phyloP scores from a whole-genome alignment of 2,797 vertebrate genomes.

The Gambusia yucatana region DNA sequence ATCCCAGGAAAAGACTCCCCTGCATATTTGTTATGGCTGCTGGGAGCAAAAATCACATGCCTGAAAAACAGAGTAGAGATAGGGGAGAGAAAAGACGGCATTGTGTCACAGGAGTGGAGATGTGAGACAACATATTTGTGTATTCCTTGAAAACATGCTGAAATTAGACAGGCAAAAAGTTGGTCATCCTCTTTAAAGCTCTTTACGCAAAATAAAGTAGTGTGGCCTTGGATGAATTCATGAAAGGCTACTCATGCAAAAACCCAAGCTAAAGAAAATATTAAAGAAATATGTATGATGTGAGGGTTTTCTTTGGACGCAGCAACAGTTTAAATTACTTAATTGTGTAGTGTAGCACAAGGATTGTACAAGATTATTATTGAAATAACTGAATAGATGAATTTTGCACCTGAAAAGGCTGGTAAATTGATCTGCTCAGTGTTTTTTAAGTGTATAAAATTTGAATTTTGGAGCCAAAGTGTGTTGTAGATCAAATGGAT shows the following conservation, averaged over 20 bases:
- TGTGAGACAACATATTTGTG: neutral
- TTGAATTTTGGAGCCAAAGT: neutral
- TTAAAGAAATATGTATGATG: neutral
- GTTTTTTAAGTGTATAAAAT: too few species aligned
- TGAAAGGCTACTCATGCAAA: neutral
- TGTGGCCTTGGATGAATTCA: neutral
- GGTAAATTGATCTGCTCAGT: neutral
- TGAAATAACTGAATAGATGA: neutral
- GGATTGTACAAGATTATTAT: neutral
- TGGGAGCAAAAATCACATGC: slow-evolving; percentile 93
- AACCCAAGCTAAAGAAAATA: neutral
- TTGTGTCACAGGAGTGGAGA: neutral
- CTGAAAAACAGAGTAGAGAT: slow-evolving; percentile 69
- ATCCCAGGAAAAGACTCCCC: slow-evolving; percentile 95
- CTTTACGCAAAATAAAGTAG: neutral
- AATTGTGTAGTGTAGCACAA: neutral
- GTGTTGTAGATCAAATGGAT: neutral
- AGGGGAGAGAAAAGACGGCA: neutral
- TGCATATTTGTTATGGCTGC: slow-evolving; percentile 92
- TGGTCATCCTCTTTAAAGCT: neutral
- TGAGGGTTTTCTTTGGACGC: neutral
- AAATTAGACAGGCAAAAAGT: neutral
- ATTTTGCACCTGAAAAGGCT: neutral
- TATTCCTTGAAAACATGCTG: neutral
- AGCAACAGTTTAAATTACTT: neutral